Conservation (phyloP, 1,140 invertebrate species). For the Zaprionus camerounensis region DNA sequence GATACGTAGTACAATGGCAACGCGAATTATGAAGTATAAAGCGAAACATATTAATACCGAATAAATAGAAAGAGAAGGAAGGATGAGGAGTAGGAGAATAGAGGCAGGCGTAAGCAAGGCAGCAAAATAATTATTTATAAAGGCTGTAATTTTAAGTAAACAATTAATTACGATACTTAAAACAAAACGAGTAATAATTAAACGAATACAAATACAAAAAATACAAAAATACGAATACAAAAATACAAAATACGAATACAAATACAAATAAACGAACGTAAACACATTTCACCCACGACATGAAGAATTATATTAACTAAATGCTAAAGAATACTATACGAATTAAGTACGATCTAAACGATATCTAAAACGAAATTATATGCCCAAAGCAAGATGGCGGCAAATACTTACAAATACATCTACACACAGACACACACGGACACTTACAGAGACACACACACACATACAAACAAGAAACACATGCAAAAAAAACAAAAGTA, state of each 20-base stretch:
- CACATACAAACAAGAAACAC: conserved; percentile 49
- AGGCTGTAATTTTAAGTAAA: conserved; percentile 84
- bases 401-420: conserved; percentile 52
- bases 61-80: conserved; percentile 17
- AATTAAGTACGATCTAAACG: conserved; percentile 70
- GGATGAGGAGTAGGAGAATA: conserved; percentile 6
- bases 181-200: conserved; percentile 43
- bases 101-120: conserved; percentile 38
- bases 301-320: conserved; percentile 75
- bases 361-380: conserved; percentile 80
- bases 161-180: conserved; percentile 61
- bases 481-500: conserved; percentile 35
- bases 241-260: conserved; percentile 33
- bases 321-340: conserved; percentile 67
- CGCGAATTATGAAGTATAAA: conserved; percentile 80
- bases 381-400: conserved; percentile 54
- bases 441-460: conserved; percentile 40
- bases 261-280: conserved; percentile 48
- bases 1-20: conserved; percentile 80
- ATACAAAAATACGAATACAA: conserved; percentile 23
- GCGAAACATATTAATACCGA: conserved; percentile 59
- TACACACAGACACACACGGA: conserved; percentile 30
- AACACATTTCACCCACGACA: conserved; percentile 77
- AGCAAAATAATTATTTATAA: conserved; percentile 83
- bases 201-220: conserved; percentile 12